These are phyloP conservation scores for Chymomyza caudatula DNA, from an alignment of 2,888 invertebrate species.

Conservation along the genomic window DNA sequence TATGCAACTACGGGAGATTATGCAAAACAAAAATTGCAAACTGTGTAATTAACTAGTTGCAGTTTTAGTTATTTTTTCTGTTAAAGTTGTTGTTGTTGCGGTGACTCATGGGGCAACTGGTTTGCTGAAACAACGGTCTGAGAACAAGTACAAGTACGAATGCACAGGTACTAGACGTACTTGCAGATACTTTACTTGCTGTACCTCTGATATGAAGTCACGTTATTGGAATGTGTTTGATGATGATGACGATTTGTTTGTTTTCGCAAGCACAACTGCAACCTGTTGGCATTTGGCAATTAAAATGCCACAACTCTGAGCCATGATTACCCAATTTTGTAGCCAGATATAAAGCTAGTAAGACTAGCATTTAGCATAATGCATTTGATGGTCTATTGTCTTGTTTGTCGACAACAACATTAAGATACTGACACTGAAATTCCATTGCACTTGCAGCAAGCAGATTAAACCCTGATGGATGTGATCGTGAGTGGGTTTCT, in stretches of 20 bases:
- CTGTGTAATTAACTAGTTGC: slow-evolving; percentile 39
- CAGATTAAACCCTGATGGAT: not conserved
- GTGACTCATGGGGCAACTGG: slow-evolving; percentile 65
- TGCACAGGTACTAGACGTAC: not conserved
- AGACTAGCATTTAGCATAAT: not conserved
- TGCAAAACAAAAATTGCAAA: slow-evolving; percentile 54
- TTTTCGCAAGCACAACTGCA: slow-evolving; percentile 25
- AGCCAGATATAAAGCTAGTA: slow-evolving; percentile 21
- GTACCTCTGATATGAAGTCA: slow-evolving; percentile 57
- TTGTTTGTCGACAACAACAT: slow-evolving; percentile 52
- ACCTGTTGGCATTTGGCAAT: slow-evolving; percentile 49
- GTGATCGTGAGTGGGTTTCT: not conserved
- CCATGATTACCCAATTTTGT: slow-evolving; percentile 17
- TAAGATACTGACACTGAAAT: slow-evolving; percentile 22
- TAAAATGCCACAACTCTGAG: not conserved
- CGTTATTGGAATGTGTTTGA: slow-evolving; percentile 60
- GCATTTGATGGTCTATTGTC: slow-evolving; percentile 37
- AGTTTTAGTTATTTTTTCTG: not conserved
- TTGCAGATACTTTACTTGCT: not conserved
- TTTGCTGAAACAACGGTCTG: slow-evolving; percentile 44
- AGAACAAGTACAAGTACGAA: slow-evolving; percentile 42
- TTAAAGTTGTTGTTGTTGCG: not conserved
- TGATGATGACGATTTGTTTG: slow-evolving; percentile 2
- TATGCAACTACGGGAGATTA: slow-evolving; percentile 48
- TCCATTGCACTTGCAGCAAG: not conserved